Conservation (phyloP, 1,140 invertebrate genomes). For the Platorchestia sp. region DNA sequence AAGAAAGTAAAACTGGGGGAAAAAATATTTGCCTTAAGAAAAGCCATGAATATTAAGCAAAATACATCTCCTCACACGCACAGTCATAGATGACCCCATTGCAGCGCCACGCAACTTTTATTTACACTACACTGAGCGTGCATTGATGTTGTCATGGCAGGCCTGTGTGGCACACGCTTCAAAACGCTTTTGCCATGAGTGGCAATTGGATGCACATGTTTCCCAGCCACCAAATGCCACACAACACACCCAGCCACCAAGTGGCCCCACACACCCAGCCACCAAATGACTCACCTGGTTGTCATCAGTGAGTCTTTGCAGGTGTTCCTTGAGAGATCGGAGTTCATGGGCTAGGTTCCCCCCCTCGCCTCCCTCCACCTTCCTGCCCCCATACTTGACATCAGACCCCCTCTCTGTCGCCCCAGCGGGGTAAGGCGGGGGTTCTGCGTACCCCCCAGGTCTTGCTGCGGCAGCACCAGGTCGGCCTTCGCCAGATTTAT, state of each 20-base stretch:
- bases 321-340: constrained; percentile 60
- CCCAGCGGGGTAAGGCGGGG: constrained; percentile 60
- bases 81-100: no score
- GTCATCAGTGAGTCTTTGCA: constrained; percentile 65
- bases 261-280: background rate
- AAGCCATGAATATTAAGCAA: no score
- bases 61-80: no score
- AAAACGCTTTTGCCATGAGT: no score
- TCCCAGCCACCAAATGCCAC: background rate
- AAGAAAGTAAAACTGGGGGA: no score
- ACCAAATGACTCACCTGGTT: constrained; percentile 60
- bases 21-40: no score
- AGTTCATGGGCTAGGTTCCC: constrained; percentile 60
- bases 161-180: no score
- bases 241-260: background rate
- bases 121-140: no score
- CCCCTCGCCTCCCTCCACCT: constrained; percentile 48
- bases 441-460: constrained; percentile 61
- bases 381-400: background rate
- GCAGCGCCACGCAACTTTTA: no score
- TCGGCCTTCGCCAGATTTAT: constrained; percentile 57
- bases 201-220: no score
- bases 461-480: constrained; percentile 38
- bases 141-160: no score
- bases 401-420: constrained; percentile 3